Evolutionary conservation across 2,888 invertebrate species (phyloP).

Genomic region (Serrognathus titanus): DNA sequence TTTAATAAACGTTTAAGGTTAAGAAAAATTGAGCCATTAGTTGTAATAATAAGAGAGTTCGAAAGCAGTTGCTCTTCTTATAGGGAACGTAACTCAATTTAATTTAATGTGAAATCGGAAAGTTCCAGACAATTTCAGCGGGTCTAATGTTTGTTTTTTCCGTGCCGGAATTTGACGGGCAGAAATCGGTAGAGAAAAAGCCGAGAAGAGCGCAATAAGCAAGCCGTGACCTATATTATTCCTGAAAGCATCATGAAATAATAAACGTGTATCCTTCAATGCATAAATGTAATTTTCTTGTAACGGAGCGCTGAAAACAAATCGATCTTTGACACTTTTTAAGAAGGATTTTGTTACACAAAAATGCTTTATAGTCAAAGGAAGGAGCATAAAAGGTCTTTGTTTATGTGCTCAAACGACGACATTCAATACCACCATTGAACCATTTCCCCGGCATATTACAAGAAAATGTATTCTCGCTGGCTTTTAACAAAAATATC

Average conservation of each 20-base stretch:
- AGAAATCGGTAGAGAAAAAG: neutral
- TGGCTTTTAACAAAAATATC: constrained; percentile 20
- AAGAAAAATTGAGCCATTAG: neutral
- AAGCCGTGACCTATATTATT: no score
- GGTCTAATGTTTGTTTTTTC: neutral
- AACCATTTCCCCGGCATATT: constrained; percentile 1
- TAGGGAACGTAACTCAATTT: neutral
- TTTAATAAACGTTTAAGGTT: no score
- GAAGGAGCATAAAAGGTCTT: constrained; percentile 3
- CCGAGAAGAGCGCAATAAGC: neutral
- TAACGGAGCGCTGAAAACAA: neutral
- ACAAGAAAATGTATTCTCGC: constrained; percentile 6
- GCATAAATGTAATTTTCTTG: constrained; percentile 2
- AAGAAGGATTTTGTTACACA: constrained; percentile 19
- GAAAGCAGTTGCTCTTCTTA: neutral
- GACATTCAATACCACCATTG: constrained; percentile 11
- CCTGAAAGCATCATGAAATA: neutral
- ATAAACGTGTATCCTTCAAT: neutral
- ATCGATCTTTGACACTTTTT: constrained; percentile 2
- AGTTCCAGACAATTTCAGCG: neutral
- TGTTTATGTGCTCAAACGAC: constrained; percentile 7
- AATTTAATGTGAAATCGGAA: neutral
- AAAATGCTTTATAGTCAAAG: constrained; percentile 17
- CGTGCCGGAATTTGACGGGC: neutral
- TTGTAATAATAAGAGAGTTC: neutral